Base-by-base conservation (phyloP, 2,888 invertebrate species). In the Itoplectis maculator region DNA sequence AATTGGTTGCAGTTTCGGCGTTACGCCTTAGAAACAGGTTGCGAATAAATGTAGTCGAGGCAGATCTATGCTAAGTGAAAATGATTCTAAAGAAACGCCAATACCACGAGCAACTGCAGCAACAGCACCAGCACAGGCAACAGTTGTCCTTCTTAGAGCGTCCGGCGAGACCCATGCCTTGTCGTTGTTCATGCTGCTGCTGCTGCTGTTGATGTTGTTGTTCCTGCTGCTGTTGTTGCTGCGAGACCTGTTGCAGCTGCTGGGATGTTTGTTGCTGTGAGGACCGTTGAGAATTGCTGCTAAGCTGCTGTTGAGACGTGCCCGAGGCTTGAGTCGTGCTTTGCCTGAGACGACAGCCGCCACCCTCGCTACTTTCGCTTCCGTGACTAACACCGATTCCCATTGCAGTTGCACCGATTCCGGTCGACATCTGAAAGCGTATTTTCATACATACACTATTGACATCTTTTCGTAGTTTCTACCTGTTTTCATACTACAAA, bases 61-160 rank as follows among this genome's bases (percentile, higher is more conserved):
- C 20, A 51, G 18, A 20, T 51, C 13, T 56, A 23, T 35, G 37
- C 47, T 23, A 29, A 29, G 42, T 40, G 20, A 68, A 29, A 63
- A 49, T 56, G 40, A 35, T 68, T 66, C 9, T 79, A 68, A 83
- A 89, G 85, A 88, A 91, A 87, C 90, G 91, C 79, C 87, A 92
- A 90, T 87, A 95, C 95, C 95, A 95, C 91, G 93, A 93, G 91
- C 93, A 93, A 90, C 94, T 95, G 93, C 95, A 95, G 91, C 95
- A 95, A 92, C 94, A 95, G 93, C 95, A 95, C 93, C 95, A 95
- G 93, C 94, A 94, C 90, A 95, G 94, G 88, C 94, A 94, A 88
- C 92, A 95, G 93, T 94, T 94, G 94, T 93, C 94, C 93, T 94
- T 94, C 93, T 93, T 93, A 91, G 94, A 94, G 89, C 94, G 90